Evolutionary conservation across 2,113 vertebrate genomes (phyloP), one percentile per base, ranked within the genome.

Genomic region (Xiphophorus couchianus): DNA sequence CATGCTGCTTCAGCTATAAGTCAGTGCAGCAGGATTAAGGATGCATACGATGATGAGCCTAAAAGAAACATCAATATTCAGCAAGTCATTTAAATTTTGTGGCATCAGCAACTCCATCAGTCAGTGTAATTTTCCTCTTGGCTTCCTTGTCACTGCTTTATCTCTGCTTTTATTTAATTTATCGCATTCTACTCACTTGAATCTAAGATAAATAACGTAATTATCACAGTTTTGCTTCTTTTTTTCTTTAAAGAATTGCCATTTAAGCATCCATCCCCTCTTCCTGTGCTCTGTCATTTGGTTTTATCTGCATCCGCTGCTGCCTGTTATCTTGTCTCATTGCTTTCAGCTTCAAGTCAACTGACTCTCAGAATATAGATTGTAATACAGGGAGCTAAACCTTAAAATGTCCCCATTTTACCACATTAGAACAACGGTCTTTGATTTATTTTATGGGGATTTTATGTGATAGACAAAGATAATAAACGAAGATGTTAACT

Each of bases 41-140:
- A 81, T 81, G 69, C 82, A 74, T 68, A 81, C 58, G 62, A 71
- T 85, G 77, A 87, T 70, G 78, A 85, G 84, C 87, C 77, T 69
- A 83, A 84, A 77, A 76, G 83, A 82, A 89, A 89, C 69, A 31
- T 71, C 62, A 44, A 66, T 27, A 72, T 66, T 51, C 39, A 66
- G 51, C 72, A 60, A 69, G 72, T 67, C 64, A 81, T 77, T 86
- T 66, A 80, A 60, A 74, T 64, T 84, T 69, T 76, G 48, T 39
- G 68, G 30, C 67, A 81, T 80, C 62, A 71, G 70, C 76, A 67
- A 76, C 79, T 29, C 65, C 61, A 70, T 31, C 75, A 71, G 68
- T 76, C 71, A 68, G 54, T 27, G 27, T 22, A 10, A 35, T 69
- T 37, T 39, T 12, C 2, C 72, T 60, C 33, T 31, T 28, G 74